Percentiles rank a stretch among this genome's conserved stretches.
These are phyloP conservation scores for Drosophila gaucha DNA, from an alignment of 2,888 invertebrate species.

Conservation along the genomic window DNA sequence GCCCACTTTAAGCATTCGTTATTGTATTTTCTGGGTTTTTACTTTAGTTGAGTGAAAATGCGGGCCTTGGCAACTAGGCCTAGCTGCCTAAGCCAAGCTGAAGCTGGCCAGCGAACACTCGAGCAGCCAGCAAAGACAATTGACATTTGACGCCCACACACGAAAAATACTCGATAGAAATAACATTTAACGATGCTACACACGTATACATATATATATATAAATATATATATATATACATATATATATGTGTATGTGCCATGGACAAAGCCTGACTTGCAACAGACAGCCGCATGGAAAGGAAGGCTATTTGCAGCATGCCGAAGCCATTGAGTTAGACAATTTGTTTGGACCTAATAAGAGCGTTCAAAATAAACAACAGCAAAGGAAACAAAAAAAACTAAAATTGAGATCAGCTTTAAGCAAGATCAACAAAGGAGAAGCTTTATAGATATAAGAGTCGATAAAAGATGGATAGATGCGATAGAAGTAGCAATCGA, in stretches of 20 bases:
- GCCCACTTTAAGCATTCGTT: not conserved
- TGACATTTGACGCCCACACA: slow-evolving; percentile 70
- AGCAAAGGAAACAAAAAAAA: slow-evolving; percentile 4
- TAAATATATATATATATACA: not conserved
- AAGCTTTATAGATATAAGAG: slow-evolving; percentile 14
- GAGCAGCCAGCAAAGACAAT: slow-evolving; percentile 31
- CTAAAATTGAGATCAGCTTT: not conserved
- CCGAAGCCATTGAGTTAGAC: slow-evolving; percentile 48
- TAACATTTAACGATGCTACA: slow-evolving; percentile 61
- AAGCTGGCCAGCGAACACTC: slow-evolving; percentile 29
- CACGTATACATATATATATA: not conserved
- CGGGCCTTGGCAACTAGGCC: slow-evolving; percentile 59
- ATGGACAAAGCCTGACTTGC: slow-evolving; percentile 65
- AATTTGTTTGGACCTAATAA: slow-evolving; percentile 36
- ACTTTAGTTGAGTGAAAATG: slow-evolving; percentile 33
- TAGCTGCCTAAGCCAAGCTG: slow-evolving; percentile 5
- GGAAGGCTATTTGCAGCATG: slow-evolving; percentile 73
- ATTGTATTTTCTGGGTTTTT: slow-evolving; percentile 34
- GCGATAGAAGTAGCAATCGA: not conserved
- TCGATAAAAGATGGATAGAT: not conserved
- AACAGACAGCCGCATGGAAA: slow-evolving; percentile 53
- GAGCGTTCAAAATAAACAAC: slow-evolving; percentile 36
- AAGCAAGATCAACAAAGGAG: slow-evolving; percentile 12
- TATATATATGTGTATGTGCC: slow-evolving; percentile 20
- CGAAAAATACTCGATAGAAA: slow-evolving; percentile 75